These are phyloP conservation scores for Leptinotarsa undecemlineata DNA, from an alignment of 1,140 invertebrate genomes.

Conservation along the genomic window DNA sequence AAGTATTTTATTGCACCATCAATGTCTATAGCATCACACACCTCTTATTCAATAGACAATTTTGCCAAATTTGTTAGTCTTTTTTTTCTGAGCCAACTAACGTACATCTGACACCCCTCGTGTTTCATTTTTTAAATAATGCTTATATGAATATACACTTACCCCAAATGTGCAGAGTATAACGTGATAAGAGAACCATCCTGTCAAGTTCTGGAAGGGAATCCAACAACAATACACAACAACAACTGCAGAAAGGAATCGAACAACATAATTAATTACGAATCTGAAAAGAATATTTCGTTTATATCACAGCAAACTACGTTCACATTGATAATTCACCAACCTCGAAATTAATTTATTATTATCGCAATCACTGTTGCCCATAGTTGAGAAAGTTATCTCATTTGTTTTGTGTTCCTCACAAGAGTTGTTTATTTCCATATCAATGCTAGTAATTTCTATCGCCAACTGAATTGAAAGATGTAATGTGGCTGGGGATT, in stretches of 20 bases:
- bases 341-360: background rate
- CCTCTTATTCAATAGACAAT: too few species aligned
- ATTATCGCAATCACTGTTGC: background rate
- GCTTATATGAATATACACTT: constrained; percentile 24
- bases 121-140: too few species aligned
- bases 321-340: background rate
- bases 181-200: constrained; percentile 43
- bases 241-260: constrained; percentile 29
- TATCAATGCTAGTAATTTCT: background rate
- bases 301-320: too few species aligned
- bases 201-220: constrained; percentile 32
- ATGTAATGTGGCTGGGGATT: background rate
- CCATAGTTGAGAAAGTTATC: background rate
- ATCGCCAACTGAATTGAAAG: background rate
- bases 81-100: too few species aligned
- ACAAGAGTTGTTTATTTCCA: background rate
- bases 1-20: too few species aligned
- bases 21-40: too few species aligned
- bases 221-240: constrained; percentile 38
- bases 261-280: constrained; percentile 37
- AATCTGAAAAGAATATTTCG: constrained; percentile 27
- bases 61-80: too few species aligned
- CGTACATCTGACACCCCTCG: too few species aligned
- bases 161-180: constrained; percentile 45
- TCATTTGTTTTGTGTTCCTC: background rate